Conservation (phyloP, 2,797 vertebrate genomes). For the Pithecia hirsuta region DNA sequence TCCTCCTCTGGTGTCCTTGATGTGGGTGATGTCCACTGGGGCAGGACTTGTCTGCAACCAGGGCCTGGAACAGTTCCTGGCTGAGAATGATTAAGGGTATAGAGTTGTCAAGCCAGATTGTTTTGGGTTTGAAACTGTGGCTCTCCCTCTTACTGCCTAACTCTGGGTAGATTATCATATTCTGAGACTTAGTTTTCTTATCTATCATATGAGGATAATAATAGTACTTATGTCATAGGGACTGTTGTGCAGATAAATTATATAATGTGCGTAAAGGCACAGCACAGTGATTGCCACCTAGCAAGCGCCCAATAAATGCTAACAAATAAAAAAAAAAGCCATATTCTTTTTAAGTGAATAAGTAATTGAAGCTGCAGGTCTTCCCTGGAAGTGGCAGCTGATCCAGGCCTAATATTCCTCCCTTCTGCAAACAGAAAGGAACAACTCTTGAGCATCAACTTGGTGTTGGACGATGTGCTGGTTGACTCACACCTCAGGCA, state of each 20-base stretch:
- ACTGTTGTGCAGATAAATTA: neutral
- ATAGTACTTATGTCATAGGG: neutral
- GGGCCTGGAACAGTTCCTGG: neutral
- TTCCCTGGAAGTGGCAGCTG: neutral
- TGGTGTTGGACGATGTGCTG: neutral
- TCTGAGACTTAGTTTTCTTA: neutral
- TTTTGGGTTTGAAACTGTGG: neutral
- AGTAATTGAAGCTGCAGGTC: neutral
- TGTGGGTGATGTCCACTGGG: neutral
- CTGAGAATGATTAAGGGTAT: neutral
- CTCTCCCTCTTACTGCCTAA: neutral
- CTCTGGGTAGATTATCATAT: neutral
- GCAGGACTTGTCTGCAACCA: neutral
- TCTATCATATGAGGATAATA: neutral
- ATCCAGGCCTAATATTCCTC: neutral
- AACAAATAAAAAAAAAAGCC: neutral
- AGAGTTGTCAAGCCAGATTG: neutral
- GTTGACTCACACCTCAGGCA: too few species aligned
- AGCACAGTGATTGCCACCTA: neutral
- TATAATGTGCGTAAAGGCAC: neutral
- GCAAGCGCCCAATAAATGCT: neutral
- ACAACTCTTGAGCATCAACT: neutral
- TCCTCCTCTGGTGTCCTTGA: conserved; percentile 36
- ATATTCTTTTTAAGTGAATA: neutral
- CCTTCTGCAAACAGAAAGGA: neutral